Conservation (phyloP, 2,797 vertebrate species). For the Bovichtus diacanthus region DNA sequence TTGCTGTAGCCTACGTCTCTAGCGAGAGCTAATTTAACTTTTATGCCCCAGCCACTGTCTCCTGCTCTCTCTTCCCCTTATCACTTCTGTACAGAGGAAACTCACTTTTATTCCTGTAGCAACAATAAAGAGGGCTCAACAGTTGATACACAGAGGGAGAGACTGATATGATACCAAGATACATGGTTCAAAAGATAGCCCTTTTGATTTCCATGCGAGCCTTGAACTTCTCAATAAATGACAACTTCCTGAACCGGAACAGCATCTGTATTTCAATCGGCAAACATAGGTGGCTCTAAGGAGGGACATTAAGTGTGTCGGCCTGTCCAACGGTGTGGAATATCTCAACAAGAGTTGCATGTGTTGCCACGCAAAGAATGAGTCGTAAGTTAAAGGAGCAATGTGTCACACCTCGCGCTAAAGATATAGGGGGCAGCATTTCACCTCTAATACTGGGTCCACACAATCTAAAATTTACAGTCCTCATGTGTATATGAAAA, state of each 20-base stretch:
- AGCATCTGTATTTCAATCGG: background rate
- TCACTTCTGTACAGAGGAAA: background rate
- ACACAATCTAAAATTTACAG: too few relatives aligned
- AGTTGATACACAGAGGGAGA: background rate
- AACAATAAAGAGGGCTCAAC: background rate
- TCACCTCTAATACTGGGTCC: too few relatives aligned
- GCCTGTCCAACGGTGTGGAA: background rate
- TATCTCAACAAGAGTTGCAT: background rate
- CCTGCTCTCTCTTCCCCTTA: background rate
- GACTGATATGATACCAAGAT: background rate
- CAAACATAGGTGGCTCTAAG: background rate
- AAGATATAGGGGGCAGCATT: too few relatives aligned
- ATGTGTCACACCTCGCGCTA: too few relatives aligned
- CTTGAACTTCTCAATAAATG: background rate
- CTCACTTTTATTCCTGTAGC: background rate
- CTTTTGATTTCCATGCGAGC: background rate
- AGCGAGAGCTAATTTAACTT: background rate
- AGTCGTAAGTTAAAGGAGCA: too few relatives aligned
- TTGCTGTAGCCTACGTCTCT: conserved; percentile 26
- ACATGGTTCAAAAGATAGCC: background rate
- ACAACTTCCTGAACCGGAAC: background rate
- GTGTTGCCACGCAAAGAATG: too few relatives aligned
- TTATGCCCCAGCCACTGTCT: background rate
- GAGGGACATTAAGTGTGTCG: background rate
- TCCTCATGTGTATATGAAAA: too few relatives aligned